These are phyloP conservation scores for Pogonomyrmex californicus DNA, from an alignment of 1,140 invertebrate genomes.

Conservation along the genomic window DNA sequence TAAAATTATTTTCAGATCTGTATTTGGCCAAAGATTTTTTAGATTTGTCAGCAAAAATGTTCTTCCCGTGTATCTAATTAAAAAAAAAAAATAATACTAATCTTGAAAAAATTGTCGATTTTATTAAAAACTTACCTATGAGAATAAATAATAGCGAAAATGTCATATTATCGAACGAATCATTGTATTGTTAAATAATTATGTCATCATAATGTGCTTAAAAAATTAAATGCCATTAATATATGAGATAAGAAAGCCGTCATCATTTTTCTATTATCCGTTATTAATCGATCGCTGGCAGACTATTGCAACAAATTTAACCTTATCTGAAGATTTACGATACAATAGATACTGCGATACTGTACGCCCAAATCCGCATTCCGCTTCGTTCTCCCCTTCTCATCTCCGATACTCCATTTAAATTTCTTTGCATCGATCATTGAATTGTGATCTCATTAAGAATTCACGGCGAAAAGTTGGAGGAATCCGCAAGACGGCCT, in stretches of 20 bases:
- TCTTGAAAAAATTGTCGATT: not conserved
- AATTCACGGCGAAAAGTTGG: conserved; percentile 44
- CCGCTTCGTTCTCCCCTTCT: too few species aligned
- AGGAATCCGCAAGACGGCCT: conserved; percentile 27
- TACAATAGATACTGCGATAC: not conserved
- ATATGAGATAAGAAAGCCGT: conserved; percentile 7
- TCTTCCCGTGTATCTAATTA: too few species aligned
- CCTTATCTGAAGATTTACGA: not conserved
- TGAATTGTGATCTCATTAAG: conserved; percentile 42
- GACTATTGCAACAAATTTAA: not conserved
- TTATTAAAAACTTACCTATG: not conserved
- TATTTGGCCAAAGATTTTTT: too few species aligned
- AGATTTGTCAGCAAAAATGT: too few species aligned
- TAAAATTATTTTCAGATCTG: too few species aligned
- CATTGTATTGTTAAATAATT: not conserved
- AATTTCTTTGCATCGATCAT: conserved; percentile 16
- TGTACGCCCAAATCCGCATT: not conserved
- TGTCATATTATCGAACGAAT: not conserved
- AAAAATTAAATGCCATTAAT: conserved; percentile 15
- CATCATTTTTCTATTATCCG: conserved; percentile 1
- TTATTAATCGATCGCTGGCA: not conserved
- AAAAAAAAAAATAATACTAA: not conserved
- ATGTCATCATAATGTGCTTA: not conserved
- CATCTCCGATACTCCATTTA: not conserved
- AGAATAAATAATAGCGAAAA: not conserved